Evolutionary conservation across 2,888 invertebrate species (phyloP), one percentile per base, ranked within the genome.

Genomic region (Andrena fulva): DNA sequence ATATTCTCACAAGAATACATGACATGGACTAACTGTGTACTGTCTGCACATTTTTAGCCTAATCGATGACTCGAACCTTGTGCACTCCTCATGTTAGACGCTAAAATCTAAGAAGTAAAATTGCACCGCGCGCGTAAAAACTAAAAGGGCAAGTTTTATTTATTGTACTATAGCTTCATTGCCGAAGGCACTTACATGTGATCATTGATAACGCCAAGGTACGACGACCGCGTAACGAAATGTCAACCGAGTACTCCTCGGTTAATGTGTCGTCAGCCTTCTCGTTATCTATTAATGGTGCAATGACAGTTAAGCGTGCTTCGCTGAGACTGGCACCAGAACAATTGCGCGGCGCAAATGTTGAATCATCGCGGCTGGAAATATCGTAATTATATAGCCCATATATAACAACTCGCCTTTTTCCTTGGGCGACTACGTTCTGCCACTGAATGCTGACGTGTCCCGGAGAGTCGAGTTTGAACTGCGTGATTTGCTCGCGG

Each of bases 351-450:
- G 78, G 56, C 86, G 86, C 69, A 86, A 67, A 80, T 75, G 86
- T 87, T 87, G 87, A 87, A 76, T 87, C 88, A 87, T 80, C 69
- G 48, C 24, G 12, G 50, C 78, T 78, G 60, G 72, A 86, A 84
- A 84, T 78, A 87, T 81, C 71, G 64, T 76, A 83, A 78, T 83
- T 80, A 77, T 68, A 67, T 66, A 33, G 66, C 12, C 29, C 64
- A 16, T 68, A 29, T 33, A 42, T 54, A 56, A 69, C 48, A 67
- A 70, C 35, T 54, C 54, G 54, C 68, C 2, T 62, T 71, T 27
- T 75, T 50, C 59, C 59, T 75, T 68, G n/a, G 29, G 20, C 33
- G 60, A 29, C 29, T 62, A 42, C n/a, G 24, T 56, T 27, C 31
- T 59, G 64, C 52, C 62, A 35, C 62, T n/a, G 20, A 29, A 50